Percentiles rank a stretch among this genome's conserved stretches.
Conservation (phyloP, 1,140 invertebrate genomes). For the Neelides sp. region DNA sequence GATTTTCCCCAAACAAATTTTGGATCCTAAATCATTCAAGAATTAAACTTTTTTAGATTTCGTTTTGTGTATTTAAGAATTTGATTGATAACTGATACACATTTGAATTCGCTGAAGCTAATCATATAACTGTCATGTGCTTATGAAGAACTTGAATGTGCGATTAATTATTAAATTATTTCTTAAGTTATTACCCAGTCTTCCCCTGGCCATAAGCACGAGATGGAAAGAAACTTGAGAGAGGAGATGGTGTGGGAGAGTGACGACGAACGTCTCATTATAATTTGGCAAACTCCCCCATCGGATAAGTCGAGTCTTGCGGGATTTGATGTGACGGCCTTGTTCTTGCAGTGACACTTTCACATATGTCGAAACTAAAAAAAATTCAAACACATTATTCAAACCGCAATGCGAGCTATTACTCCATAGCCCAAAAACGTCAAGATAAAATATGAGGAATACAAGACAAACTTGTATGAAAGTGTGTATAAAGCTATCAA, state of each 20-base stretch:
- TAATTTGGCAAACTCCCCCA: conserved; percentile 29
- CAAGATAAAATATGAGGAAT: too few relatives aligned
- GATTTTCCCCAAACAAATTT: conserved; percentile 26
- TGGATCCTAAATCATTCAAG: conserved; percentile 14
- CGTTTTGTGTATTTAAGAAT: too few relatives aligned
- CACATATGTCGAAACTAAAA: conserved; percentile 25
- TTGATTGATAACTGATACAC: too few relatives aligned
- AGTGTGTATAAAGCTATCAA: too few relatives aligned
- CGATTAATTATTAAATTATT: too few relatives aligned
- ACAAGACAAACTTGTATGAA: too few relatives aligned
- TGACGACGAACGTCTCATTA: conserved; percentile 29
- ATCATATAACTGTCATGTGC: background rate
- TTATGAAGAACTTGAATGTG: too few relatives aligned
- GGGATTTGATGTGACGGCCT: conserved; percentile 18
- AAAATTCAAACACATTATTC: background rate
- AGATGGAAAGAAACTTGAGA: conserved; percentile 27
- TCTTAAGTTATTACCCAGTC: conserved; percentile 25
- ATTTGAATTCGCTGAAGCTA: too few relatives aligned
- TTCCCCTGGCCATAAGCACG: conserved; percentile 22
- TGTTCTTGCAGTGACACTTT: conserved; percentile 29
- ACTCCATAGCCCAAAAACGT: background rate
- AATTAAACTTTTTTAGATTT: background rate
- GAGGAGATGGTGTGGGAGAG: conserved; percentile 21
- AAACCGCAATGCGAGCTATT: too few relatives aligned
- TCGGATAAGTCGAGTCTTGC: conserved; percentile 22